Base-by-base conservation (phyloP, 2,888 invertebrate genomes). In the Acronicta alni region DNA sequence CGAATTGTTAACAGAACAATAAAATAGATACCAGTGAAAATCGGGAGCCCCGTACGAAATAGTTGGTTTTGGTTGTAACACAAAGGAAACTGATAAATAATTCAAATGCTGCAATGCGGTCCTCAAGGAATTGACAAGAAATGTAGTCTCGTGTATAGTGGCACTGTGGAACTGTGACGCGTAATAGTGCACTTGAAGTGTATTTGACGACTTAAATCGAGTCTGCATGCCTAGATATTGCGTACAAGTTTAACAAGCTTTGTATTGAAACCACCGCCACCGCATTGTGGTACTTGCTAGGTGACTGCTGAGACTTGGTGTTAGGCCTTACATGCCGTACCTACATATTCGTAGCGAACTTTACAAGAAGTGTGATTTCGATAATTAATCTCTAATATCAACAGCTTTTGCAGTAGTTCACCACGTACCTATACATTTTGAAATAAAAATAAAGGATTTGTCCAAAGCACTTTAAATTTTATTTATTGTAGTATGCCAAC, bases 61-160 rank as follows among this genome's bases (percentile, higher is more conserved):
- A 79, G 84, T 81, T 80, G 82, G 77, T 84, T 88, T 88, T 84
- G 84, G 66, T 69, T 75, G 69, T 72, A 74, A 72, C 87, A 88
- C 87, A 90, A 89, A 89, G 87, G 85, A 83, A 81, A 82, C 86
- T 89, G 83, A 91, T 92, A 91, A 90, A 92, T 92, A 92, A 92
- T 89, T 91, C 88, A 92, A 89, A 87, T 83, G 85, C 89, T 90
- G 92, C 91, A 91, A 86, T 92, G 91, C 91, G 89, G 90, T 85
- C 87, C 82, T 87, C 77, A 79, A 84, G 86, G 86, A 84, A 87
- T 87, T 84, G 88, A 87, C 87, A 85, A 81, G 85, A 77, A 87
- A 85, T 86, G 80, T 83, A 80, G 80, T 79, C 72, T 69, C 78
- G 81, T 80, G 79, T 83, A 76, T 67, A 57, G 68, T 79, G 73